These are phyloP conservation scores for Rhynchonycteris naso DNA, from an alignment of 2,797 vertebrate genomes.

Conservation along the genomic window DNA sequence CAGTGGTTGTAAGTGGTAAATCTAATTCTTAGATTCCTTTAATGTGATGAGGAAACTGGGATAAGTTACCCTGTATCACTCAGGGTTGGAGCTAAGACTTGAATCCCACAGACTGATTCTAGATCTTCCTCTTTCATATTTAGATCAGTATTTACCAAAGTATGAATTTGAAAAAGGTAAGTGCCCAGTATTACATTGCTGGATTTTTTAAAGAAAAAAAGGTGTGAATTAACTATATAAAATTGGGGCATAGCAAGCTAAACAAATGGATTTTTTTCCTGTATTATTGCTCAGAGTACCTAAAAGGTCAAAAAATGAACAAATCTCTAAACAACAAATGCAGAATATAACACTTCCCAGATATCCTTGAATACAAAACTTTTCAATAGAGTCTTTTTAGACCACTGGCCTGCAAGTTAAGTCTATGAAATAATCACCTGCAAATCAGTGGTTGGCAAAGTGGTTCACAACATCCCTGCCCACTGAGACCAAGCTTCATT, in stretches of 20 bases:
- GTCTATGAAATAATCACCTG: not conserved
- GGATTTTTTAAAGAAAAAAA: not conserved
- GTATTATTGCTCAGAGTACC: not conserved
- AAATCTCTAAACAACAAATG: not conserved
- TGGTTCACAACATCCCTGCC: not conserved
- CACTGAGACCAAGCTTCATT: not conserved
- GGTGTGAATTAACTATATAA: not conserved
- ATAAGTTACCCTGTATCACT: not conserved
- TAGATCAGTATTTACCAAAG: conserved; percentile 3
- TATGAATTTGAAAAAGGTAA: not conserved
- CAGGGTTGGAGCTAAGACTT: not conserved
- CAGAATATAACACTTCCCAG: not conserved
- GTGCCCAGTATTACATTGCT: not conserved
- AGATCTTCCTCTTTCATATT: not conserved
- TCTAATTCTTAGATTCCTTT: not conserved
- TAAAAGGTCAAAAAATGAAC: not conserved
- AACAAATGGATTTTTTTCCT: not conserved
- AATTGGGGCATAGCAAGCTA: not conserved
- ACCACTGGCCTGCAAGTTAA: not conserved
- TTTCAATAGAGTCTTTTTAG: not conserved
- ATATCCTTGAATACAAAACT: not conserved
- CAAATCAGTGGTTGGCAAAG: not conserved
- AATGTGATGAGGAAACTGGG: not conserved
- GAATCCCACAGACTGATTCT: not conserved
- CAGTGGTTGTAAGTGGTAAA: not conserved